Evolutionary conservation across 2,888 invertebrate genomes (phyloP).

Genomic region (Chrysotoxum bicinctum): DNA sequence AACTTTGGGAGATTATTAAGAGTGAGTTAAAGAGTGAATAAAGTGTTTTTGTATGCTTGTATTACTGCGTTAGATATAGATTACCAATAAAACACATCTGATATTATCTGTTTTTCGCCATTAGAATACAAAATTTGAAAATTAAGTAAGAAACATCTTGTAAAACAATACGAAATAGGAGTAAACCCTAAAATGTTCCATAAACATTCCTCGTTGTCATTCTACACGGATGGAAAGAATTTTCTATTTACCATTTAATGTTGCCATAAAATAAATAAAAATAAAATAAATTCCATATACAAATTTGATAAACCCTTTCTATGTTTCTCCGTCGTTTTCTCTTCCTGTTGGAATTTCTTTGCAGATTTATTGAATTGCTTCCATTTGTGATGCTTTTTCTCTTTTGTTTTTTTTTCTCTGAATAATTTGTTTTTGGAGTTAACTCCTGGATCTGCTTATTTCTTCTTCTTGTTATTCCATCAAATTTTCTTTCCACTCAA

Average conservation of each 20-base stretch:
- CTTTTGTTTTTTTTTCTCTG: not conserved
- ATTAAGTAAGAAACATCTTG: too few relatives aligned
- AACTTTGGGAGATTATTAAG: too few relatives aligned
- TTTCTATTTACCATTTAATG: not conserved
- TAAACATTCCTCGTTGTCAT: too few relatives aligned
- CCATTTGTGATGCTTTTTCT: not conserved
- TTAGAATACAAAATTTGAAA: too few relatives aligned
- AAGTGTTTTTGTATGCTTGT: too few relatives aligned
- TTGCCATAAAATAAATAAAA: not conserved
- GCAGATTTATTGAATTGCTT: not conserved
- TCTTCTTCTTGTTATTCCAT: not conserved
- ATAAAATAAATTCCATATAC: not conserved
- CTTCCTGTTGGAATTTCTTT: not conserved
- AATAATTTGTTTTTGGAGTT: not conserved
- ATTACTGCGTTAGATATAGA: too few relatives aligned
- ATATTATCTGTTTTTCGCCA: too few relatives aligned
- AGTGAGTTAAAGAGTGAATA: too few relatives aligned
- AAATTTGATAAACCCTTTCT: not conserved
- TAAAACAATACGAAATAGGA: too few relatives aligned
- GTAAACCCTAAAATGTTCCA: too few relatives aligned
- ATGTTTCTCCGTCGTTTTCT: not conserved
- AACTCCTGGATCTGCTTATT: slow-evolving; percentile 17
- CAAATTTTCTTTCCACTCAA: slow-evolving; percentile 21
- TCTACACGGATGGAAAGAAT: too few relatives aligned
- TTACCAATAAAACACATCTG: too few relatives aligned